Conservation (phyloP, 1,140 invertebrate species). For the Pseudobourletiella spinata region DNA sequence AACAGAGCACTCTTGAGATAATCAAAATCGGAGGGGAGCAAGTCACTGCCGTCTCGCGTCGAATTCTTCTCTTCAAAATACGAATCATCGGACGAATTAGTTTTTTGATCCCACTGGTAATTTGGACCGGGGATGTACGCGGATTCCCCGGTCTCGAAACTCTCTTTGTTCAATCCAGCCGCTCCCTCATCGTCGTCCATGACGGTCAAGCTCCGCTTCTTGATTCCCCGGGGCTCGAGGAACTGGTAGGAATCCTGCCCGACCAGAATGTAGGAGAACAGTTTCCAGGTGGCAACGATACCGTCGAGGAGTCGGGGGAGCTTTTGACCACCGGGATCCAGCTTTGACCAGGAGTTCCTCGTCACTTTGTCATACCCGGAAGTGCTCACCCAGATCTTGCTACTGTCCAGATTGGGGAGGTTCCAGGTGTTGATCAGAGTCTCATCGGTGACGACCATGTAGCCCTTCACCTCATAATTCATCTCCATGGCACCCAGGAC, state of each 20-base stretch:
- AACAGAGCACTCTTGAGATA: constrained; percentile 15
- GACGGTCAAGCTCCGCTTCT: constrained; percentile 17
- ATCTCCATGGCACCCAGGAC: constrained; percentile 40
- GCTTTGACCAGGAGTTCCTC: constrained; percentile 28
- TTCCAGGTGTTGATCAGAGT: constrained; percentile 38
- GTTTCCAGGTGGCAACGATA: constrained; percentile 34
- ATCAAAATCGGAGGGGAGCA: constrained; percentile 23
- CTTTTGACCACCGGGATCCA: constrained; percentile 38
- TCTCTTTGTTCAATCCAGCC: not conserved
- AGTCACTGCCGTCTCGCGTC: constrained; percentile 7
- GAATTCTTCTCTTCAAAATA: not conserved
- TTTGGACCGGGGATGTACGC: constrained; percentile 12
- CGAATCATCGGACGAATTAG: not conserved
- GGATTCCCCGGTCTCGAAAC: constrained; percentile 17
- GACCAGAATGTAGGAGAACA: constrained; percentile 33
- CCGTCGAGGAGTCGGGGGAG: constrained; percentile 37
- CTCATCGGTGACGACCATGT: constrained; percentile 38
- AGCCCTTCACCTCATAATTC: constrained; percentile 41
- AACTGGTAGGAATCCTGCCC: constrained; percentile 30
- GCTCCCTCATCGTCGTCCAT: not conserved
- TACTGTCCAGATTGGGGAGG: constrained; percentile 32
- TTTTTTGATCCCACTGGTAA: constrained; percentile 9
- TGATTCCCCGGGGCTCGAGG: constrained; percentile 17
- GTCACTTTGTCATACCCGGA: constrained; percentile 35
- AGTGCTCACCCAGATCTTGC: constrained; percentile 37